A percentile compares a stretch with the other conserved stretches of the same genome.
phyloP scores from a whole-genome alignment of 2,113 vertebrate species.

The Junco hyemalis region DNA sequence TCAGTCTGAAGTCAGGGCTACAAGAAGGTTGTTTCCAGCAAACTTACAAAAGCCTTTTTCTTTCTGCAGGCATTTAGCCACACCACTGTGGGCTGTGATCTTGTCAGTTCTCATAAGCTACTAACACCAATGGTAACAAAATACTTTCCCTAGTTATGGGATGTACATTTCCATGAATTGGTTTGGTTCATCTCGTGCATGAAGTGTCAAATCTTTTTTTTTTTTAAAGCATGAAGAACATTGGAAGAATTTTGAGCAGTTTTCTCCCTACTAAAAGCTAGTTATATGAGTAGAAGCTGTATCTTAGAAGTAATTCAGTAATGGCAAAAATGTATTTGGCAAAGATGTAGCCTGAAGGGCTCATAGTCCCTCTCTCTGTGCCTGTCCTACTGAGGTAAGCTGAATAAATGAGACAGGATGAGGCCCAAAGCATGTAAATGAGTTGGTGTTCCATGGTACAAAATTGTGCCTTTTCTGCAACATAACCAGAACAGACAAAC shows the following conservation, averaged over 20 bases:
- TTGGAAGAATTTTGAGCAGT: neutral
- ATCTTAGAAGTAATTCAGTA: neutral
- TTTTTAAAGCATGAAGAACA: neutral
- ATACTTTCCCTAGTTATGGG: slow-evolving; percentile 59
- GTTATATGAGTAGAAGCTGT: neutral
- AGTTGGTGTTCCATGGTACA: neutral
- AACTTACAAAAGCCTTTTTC: slow-evolving; percentile 66
- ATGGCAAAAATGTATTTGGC: neutral
- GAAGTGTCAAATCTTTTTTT: neutral
- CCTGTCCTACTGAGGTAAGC: neutral
- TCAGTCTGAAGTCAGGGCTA: slow-evolving; percentile 33
- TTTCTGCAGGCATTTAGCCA: slow-evolving; percentile 56
- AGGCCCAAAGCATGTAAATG: neutral
- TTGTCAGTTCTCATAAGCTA: slow-evolving; percentile 69
- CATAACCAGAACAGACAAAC: neutral
- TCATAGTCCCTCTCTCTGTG: neutral
- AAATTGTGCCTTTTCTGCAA: neutral
- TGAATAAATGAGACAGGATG: neutral
- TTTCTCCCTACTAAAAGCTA: neutral
- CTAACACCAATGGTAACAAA: slow-evolving; percentile 63
- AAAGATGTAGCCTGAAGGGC: neutral
- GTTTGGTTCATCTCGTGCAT: slow-evolving; percentile 46
- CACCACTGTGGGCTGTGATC: slow-evolving; percentile 51
- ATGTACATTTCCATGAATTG: slow-evolving; percentile 57
- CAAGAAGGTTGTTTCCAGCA: slow-evolving; percentile 48